These are phyloP conservation scores for Scrobipalpa costella DNA, from an alignment of 2,888 invertebrate species.

Conservation along the genomic window DNA sequence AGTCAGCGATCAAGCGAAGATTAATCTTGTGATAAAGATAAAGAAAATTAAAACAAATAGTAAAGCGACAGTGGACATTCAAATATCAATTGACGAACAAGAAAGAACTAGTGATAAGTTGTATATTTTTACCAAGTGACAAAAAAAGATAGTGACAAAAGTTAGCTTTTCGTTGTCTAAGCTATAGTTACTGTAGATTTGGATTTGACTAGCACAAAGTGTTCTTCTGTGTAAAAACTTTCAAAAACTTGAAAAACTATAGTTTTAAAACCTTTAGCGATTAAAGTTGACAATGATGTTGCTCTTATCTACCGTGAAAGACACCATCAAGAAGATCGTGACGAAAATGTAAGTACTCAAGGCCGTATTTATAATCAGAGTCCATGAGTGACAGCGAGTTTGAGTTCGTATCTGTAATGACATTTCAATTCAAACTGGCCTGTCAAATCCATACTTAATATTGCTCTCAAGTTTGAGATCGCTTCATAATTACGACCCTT, in stretches of 20 bases:
- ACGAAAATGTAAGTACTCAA: constrained; percentile 63
- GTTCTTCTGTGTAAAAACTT: background rate
- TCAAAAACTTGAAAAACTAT: background rate
- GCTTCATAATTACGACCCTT: no score
- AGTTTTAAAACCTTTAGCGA: no score
- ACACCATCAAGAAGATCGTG: constrained; percentile 55
- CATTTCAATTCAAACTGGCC: no score
- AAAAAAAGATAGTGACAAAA: background rate
- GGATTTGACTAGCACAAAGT: background rate
- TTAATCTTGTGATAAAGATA: background rate
- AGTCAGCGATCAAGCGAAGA: background rate
- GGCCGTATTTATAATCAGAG: no score
- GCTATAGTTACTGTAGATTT: background rate
- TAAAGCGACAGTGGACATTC: background rate
- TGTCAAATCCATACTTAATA: no score
- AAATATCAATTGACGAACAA: background rate
- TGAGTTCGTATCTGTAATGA: no score
- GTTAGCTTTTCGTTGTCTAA: constrained; percentile 1
- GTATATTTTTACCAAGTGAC: background rate
- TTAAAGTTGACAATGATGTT: background rate
- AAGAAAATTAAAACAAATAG: background rate
- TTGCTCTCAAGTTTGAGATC: no score
- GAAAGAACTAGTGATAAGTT: background rate
- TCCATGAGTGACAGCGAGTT: no score
- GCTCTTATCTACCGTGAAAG: constrained; percentile 44